Base-by-base conservation (phyloP, 2,797 vertebrate species). In the Cryptoblepharus egeriae region DNA sequence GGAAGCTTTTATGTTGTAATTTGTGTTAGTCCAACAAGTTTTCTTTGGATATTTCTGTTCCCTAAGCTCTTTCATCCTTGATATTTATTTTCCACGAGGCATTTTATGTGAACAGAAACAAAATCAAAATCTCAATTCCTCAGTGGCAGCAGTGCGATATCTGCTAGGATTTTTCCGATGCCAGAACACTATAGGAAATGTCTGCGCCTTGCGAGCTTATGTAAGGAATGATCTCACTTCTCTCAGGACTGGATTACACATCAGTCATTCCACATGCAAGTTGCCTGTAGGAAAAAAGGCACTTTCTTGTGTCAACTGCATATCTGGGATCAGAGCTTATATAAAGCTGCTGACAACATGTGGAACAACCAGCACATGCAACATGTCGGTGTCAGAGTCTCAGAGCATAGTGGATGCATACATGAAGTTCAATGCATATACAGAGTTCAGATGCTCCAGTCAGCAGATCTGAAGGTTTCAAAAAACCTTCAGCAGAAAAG, bases 71-170 rank as follows among this genome's bases (percentile, higher is more conserved):
- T 85, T 89, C 68, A 85, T 87, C 4, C 1, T 32, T 75, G 72
- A 76, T 92, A 92, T 0, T 0, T 4, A 77, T 87, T 91, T 92
- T 90, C 32, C 20, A 72, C 75, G 3, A 79, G 75, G 71, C 16
- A 57, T 26, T 87, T 90, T 83, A 84, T 85, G 75, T n/a, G 4
- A 77, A 86, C 61, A 81, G 61, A 90, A 94, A 89, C 80, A 52
- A 89, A 90, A 92, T 89, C 35, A 90, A 83, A 75, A 72, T 92
- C 91, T 92, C 76, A 92, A 87, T 87, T 87, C 68, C n/a, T 82
- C 2, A 64, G 63, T 72, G 42, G n/a, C 10, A 81, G 84, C 57
- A 81, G 45, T 79, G 45, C 12, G 45, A 75, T 79, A 83, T 87
- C 85, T 82, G 77, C 82, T 0, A 55, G 64, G 32, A 88, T 90